These are phyloP conservation scores for Oxyura jamaicensis DNA, from an alignment of 2,113 vertebrate species.

Conservation along the genomic window DNA sequence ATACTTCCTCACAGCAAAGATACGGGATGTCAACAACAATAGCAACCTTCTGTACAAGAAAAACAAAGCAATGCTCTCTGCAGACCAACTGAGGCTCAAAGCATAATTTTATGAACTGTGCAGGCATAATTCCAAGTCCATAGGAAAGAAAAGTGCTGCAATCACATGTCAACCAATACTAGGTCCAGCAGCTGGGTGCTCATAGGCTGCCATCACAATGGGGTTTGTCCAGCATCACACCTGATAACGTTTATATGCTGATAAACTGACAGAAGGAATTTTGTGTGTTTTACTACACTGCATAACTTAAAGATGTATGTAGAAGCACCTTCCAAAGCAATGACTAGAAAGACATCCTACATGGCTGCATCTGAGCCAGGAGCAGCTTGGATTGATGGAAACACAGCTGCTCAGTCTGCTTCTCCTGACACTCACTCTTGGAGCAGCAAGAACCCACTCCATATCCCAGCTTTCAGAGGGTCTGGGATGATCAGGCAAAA, in stretches of 20 bases:
- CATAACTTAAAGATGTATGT: slow-evolving; percentile 7
- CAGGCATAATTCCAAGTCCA: background rate
- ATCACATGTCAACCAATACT: background rate
- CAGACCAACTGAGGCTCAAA: background rate
- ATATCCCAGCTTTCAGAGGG: background rate
- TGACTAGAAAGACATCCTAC: slow-evolving; percentile 19
- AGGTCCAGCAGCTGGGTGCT: background rate
- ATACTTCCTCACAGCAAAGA: background rate
- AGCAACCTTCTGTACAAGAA: background rate
- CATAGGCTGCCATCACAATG: background rate
- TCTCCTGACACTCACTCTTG: background rate
- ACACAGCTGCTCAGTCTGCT: slow-evolving; percentile 38
- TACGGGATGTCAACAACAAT: background rate
- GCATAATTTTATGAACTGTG: background rate
- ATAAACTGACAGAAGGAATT: slow-evolving; percentile 17
- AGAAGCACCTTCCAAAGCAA: slow-evolving; percentile 40
- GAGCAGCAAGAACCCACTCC: background rate
- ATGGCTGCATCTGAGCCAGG: slow-evolving; percentile 13
- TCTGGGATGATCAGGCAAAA: background rate
- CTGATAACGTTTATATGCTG: background rate
- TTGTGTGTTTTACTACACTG: background rate
- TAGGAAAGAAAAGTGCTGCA: background rate
- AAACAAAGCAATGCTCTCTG: background rate
- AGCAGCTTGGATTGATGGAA: slow-evolving; percentile 62
- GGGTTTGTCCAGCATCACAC: background rate